Base-by-base conservation (phyloP, 2,797 vertebrate genomes). In the Arctocebus calabarensis region DNA sequence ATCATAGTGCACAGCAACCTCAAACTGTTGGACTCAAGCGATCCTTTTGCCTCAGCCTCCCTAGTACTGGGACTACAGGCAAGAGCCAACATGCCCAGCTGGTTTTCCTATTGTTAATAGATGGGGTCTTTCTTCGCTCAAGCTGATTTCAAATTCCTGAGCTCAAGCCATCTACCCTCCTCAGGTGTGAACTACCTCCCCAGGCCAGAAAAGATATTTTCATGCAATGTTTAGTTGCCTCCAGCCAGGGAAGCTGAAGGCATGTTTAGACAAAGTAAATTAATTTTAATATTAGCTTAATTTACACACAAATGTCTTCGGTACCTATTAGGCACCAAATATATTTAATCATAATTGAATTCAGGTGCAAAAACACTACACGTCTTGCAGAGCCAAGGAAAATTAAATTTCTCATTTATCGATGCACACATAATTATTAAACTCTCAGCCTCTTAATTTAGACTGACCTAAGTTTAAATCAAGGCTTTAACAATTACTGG, bases 181-280 rank as follows among this genome's bases (percentile, higher is more conserved):
- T 48, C 13, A 52, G 48, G 48, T 52, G 13, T 14, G 13, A 52
- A 3, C 48, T 52, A 52, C 48, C 48, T 52, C 48, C 13, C 48
- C 48, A 52, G 48, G 48, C 48, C 48, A 52, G 48, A 52, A 52
- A 52, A 52, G 48, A 52, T 14, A 32, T 93, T 64, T 94, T 74
- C 20, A 66, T 74, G 84, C 77, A 94, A 61, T 82, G 13, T 4
- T 17, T 37, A 62, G 34, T 17, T 94, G 77, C 48, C 61, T 89
- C 37, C 79, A 91, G 77, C 22, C 37, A 86, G 78, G 74, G 48
- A 95, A 96, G 20, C 25, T 74, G 48, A 91, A 84, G 37, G 52
- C 87, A 23, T 52, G n/a, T 92, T 95, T 45, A 40, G n/a, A 87
- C 71, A 73, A 91, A 86, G 22, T 77, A 91, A 91, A 94, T 78